A percentile compares a stretch with the other conserved stretches of the same genome.
phyloP scores from a whole-genome alignment of 2,797 vertebrate genomes.

The Anas flavirostris region DNA sequence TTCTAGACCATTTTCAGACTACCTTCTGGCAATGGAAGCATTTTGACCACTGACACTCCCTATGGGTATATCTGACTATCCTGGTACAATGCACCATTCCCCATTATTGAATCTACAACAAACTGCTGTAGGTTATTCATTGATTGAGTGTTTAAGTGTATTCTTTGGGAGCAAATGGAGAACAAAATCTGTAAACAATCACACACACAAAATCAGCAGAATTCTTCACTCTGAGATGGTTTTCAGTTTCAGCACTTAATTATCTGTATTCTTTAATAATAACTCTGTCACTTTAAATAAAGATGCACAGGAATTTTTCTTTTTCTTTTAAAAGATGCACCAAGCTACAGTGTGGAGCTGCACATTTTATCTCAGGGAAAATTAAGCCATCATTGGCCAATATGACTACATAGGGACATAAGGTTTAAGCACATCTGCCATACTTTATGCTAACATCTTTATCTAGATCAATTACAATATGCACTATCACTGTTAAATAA shows the following conservation, averaged over 20 bases:
- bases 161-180: conserved; percentile 86
- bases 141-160: conserved; percentile 98
- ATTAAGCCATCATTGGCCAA: conserved; percentile 55
- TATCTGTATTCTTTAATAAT: conserved; percentile 66
- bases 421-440: conserved; percentile 36
- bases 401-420: not conserved
- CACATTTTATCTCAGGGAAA: conserved; percentile 41
- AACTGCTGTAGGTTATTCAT: conserved; percentile 99
- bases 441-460: conserved; percentile 45
- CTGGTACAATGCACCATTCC: conserved; percentile 83
- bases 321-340: conserved; percentile 32
- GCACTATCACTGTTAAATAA: conserved; percentile 58
- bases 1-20: conserved; percentile 96
- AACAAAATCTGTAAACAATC: conserved; percentile 84
- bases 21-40: conserved; percentile 99
- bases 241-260: conserved; percentile 67
- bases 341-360: not conserved
- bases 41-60: conserved; percentile 98
- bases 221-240: conserved; percentile 57
- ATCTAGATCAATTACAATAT: conserved; percentile 63
- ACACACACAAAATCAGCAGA: conserved; percentile 74
- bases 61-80: conserved; percentile 96
- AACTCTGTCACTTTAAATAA: conserved; percentile 52
- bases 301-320: conserved; percentile 35
- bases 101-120: conserved; percentile 86